These are phyloP conservation scores for Drosophila phalerata DNA, from an alignment of 2,888 invertebrate genomes.

Conservation along the genomic window DNA sequence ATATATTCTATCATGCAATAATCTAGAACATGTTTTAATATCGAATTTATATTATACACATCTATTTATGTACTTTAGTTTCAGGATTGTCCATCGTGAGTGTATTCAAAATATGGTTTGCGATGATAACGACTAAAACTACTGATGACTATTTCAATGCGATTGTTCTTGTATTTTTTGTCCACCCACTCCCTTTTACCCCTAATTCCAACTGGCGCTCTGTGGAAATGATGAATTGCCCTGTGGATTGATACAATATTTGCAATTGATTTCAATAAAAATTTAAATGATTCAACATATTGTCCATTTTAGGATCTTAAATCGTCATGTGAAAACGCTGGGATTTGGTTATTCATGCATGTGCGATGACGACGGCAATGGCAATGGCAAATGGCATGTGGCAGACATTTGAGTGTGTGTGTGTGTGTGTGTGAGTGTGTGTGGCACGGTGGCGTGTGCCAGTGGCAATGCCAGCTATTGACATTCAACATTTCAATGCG, in stretches of 20 bases:
- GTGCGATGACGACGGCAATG: constrained; percentile 11
- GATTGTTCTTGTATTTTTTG: constrained; percentile 23
- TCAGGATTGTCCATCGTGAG: neutral
- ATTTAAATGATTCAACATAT: constrained; percentile 50
- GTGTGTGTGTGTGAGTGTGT: neutral
- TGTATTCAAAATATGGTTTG: constrained; percentile 1
- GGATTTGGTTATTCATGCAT: constrained; percentile 31
- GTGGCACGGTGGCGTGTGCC: constrained; percentile 16
- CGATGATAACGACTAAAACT: neutral
- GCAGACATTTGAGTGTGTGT: neutral
- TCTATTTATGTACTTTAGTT: neutral
- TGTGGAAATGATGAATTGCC: constrained; percentile 29
- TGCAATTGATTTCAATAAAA: constrained; percentile 59
- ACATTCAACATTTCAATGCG: constrained; percentile 46
- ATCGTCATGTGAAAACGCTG: constrained; percentile 35
- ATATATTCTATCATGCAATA: neutral
- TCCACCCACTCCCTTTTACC: neutral
- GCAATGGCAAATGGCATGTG: constrained; percentile 15
- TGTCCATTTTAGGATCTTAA: constrained; percentile 50
- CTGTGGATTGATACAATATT: constrained; percentile 46
- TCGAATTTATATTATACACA: neutral
- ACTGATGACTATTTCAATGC: constrained; percentile 26
- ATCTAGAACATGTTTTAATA: neutral
- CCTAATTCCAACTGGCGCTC: neutral
- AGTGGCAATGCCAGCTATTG: constrained; percentile 34